Evolutionary conservation across 2,888 invertebrate genomes (phyloP).

Genomic region (Steromphala cineraria): DNA sequence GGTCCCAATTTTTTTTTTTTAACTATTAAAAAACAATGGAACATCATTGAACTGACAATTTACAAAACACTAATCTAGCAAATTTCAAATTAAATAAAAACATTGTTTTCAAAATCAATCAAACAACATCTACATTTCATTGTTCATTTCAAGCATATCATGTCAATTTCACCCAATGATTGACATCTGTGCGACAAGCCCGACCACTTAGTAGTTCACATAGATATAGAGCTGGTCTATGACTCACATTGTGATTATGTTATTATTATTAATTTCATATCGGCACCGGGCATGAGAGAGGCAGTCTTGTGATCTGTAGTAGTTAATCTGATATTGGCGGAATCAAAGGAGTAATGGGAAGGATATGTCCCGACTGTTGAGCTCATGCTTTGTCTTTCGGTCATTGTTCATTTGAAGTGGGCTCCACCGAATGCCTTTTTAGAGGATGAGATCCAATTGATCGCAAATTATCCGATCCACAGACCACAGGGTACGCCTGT

Average conservation of each 20-base stretch:
- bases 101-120: no score
- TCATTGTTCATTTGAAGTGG: constrained; percentile 1
- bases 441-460: background rate
- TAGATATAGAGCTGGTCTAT: background rate
- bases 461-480: background rate
- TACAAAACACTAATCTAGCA: no score
- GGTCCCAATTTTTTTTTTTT: no score
- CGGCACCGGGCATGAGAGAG: background rate
- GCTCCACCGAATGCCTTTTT: background rate
- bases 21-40: no score
- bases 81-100: no score
- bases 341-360: background rate
- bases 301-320: background rate
- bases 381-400: background rate
- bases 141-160: no score
- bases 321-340: background rate
- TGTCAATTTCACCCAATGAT: no score
- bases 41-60: no score
- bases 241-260: constrained; percentile 10
- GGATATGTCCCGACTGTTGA: background rate
- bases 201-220: background rate
- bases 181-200: no score
- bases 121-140: no score
- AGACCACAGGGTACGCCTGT: constrained; percentile 2
- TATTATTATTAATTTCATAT: constrained; percentile 8